phyloP scores from a whole-genome alignment of 1,140 invertebrate species.

The Proctacanthus coquilletti region DNA sequence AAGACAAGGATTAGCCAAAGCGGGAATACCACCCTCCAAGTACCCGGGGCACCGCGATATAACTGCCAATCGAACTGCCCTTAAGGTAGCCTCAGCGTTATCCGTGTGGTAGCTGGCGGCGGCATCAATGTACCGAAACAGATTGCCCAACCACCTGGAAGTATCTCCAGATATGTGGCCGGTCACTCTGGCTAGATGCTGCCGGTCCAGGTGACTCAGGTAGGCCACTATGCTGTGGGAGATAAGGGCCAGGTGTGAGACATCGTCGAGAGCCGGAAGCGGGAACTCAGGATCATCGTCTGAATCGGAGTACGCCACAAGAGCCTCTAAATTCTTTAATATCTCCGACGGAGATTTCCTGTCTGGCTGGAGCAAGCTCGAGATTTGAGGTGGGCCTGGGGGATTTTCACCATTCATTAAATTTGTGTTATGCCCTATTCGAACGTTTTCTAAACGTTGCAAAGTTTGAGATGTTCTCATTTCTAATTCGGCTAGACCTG shows the following conservation, averaged over 20 bases:
- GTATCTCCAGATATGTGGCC: constrained; percentile 25
- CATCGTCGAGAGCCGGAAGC: constrained; percentile 25
- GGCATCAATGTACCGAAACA: constrained; percentile 21
- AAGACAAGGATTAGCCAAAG: constrained; percentile 23
- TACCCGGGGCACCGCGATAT: constrained; percentile 25
- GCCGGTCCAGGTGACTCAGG: constrained; percentile 21
- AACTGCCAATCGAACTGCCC: constrained; percentile 24
- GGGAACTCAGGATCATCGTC: constrained; percentile 28
- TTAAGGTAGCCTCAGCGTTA: constrained; percentile 20
- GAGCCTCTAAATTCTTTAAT: constrained; percentile 19
- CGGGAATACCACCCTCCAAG: constrained; percentile 26
- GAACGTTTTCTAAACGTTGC: constrained; percentile 25
- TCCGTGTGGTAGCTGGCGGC: constrained; percentile 26
- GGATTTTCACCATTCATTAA: too few relatives aligned
- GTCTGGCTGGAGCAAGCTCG: constrained; percentile 14
- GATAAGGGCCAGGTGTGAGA: constrained; percentile 26
- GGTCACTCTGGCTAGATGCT: constrained; percentile 21
- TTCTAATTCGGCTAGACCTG: constrained; percentile 25
- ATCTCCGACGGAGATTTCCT: constrained; percentile 25
- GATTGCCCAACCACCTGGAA: constrained; percentile 21
- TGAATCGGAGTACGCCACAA: constrained; percentile 26
- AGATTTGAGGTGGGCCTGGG: constrained; percentile 2
- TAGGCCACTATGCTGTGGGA: constrained; percentile 29
- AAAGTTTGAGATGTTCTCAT: constrained; percentile 23
- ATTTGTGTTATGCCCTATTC: too few relatives aligned